These are phyloP conservation scores for Nibea albiflora DNA, from an alignment of 2,113 vertebrate species.

Conservation along the genomic window DNA sequence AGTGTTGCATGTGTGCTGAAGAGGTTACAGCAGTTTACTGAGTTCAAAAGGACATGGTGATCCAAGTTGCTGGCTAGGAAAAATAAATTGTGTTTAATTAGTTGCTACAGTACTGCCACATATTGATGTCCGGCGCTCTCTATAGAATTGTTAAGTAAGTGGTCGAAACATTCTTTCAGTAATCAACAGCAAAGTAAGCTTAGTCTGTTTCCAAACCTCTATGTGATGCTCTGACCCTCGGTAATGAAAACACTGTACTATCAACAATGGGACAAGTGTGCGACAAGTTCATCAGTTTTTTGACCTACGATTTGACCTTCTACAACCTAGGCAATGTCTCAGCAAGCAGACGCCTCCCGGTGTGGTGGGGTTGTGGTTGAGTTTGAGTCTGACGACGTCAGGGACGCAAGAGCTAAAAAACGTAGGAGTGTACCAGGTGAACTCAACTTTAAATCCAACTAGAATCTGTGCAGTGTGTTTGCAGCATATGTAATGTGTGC, in stretches of 20 bases:
- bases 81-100: not conserved
- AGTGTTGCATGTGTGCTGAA: not conserved
- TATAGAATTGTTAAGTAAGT: not conserved
- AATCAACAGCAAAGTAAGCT: not conserved
- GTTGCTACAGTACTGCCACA: not conserved
- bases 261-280: slow-evolving; percentile 28
- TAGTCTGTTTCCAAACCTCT: not conserved
- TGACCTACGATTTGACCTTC: not conserved
- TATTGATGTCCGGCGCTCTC: slow-evolving; percentile 3
- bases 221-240: not conserved
- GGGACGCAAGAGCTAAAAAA: slow-evolving; percentile 65
- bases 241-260: not conserved
- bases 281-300: slow-evolving; percentile 35
- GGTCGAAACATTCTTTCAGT: not conserved
- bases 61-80: not conserved
- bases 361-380: slow-evolving; percentile 77
- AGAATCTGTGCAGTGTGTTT: not conserved
- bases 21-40: slow-evolving; percentile 1
- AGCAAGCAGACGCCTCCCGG: slow-evolving; percentile 72
- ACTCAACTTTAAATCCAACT: slow-evolving; percentile 14
- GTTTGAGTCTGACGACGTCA: slow-evolving; percentile 74
- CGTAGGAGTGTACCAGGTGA: slow-evolving; percentile 77
- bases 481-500: slow-evolving; percentile 1
- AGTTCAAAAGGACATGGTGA: slow-evolving; percentile 23
- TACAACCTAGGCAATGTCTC: slow-evolving; percentile 75